These are phyloP conservation scores for Mycteria americana DNA, from an alignment of 2,797 vertebrate species.

Conservation along the genomic window DNA sequence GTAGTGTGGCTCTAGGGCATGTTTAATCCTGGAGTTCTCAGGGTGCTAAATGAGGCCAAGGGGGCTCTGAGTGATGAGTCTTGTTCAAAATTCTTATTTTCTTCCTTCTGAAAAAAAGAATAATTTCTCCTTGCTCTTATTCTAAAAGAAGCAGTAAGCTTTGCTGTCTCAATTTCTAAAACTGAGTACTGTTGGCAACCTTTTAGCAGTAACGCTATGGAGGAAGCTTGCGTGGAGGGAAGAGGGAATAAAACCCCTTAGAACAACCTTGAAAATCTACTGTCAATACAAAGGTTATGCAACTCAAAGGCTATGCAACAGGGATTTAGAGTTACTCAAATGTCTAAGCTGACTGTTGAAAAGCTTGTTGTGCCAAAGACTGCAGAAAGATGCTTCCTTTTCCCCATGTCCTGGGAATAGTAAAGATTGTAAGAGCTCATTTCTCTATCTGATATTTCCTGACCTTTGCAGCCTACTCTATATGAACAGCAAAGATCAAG, in stretches of 20 bases:
- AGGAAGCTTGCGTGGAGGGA: neutral
- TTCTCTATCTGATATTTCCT: slow-evolving; percentile 32
- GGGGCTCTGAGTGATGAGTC: neutral
- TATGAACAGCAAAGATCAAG: slow-evolving; percentile 4
- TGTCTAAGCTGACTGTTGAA: neutral
- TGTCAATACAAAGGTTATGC: neutral
- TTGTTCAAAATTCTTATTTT: neutral
- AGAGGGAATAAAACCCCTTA: neutral
- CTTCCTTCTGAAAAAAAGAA: neutral
- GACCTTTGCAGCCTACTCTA: slow-evolving; percentile 14
- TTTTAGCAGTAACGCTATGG: neutral
- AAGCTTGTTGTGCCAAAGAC: slow-evolving; percentile 1
- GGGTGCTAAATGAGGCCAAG: neutral
- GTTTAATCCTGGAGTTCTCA: neutral
- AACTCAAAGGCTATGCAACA: neutral
- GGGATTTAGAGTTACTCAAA: slow-evolving; percentile 3
- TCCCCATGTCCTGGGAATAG: neutral
- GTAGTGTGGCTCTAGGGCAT: neutral
- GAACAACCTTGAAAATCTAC: neutral
- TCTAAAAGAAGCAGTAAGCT: neutral
- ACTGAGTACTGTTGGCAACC: neutral
- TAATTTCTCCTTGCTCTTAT: neutral
- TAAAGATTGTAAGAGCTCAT: neutral
- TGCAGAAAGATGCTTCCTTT: neutral
- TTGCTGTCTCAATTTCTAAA: neutral